Evolutionary conservation across 2,888 invertebrate genomes (phyloP).

Genomic region (Cataglyphis cursor): DNA sequence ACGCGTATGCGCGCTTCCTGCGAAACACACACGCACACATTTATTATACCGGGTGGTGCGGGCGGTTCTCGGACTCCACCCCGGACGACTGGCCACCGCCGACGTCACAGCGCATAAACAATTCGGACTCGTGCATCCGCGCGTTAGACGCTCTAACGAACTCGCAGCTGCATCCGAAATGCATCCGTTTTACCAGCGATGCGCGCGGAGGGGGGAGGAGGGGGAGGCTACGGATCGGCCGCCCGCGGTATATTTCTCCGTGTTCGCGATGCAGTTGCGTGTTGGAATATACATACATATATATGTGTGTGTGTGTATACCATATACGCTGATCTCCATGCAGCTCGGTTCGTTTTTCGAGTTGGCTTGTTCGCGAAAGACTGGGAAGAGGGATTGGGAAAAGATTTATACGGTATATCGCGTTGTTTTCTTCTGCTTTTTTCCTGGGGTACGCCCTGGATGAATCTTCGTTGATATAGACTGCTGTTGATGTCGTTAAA

Average conservation of each 20-base stretch:
- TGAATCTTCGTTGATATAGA: background rate
- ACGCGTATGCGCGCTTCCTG: constrained; percentile 76
- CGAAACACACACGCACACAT: constrained; percentile 43
- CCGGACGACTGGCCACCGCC: constrained; percentile 67
- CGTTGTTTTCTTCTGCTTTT: background rate
- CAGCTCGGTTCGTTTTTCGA: constrained; percentile 43
- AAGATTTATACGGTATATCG: constrained; percentile 42
- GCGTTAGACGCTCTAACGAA: constrained; percentile 85
- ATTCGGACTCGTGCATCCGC: constrained; percentile 79
- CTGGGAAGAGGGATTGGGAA: background rate
- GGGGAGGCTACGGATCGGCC: background rate
- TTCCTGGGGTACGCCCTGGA: background rate
- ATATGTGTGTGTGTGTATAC: background rate
- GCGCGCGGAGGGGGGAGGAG: constrained; percentile 14
- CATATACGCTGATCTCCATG: constrained; percentile 50
- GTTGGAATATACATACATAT: constrained; percentile 6
- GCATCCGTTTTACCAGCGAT: constrained; percentile 74
- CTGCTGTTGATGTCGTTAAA: constrained; percentile 11
- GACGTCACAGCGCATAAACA: constrained; percentile 81
- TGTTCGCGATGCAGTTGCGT: constrained; percentile 47
- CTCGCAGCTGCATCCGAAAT: constrained; percentile 80
- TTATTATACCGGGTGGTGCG: constrained; percentile 37
- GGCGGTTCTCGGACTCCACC: constrained; percentile 66
- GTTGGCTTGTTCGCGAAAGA: constrained; percentile 31
- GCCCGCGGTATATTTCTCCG: constrained; percentile 20